Evolutionary conservation across 2,797 vertebrate genomes (phyloP).

Genomic region (Lutjanus campechanus): DNA sequence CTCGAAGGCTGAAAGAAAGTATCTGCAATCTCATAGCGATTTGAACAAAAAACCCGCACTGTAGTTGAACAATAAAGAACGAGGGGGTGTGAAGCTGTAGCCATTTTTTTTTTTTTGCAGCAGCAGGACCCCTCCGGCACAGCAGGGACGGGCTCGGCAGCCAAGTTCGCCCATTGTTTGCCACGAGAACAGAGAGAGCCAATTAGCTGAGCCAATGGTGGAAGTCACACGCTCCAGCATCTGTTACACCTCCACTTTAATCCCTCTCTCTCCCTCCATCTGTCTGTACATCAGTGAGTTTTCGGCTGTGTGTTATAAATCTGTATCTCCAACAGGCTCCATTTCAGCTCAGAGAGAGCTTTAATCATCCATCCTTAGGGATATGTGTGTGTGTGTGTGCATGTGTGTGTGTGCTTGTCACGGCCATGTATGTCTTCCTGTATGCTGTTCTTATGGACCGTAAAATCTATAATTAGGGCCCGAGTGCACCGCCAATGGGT

Average conservation of each 20-base stretch:
- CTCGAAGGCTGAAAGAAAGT: neutral
- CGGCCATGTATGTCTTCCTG: neutral
- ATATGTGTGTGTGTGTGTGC: constrained; percentile 4
- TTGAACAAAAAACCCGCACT: neutral
- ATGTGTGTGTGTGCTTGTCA: neutral
- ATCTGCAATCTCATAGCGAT: neutral
- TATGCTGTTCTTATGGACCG: neutral
- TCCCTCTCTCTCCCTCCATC: constrained; percentile 9
- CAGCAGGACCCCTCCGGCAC: constrained; percentile 15
- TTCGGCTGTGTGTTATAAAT: constrained; percentile 11
- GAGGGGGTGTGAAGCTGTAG: neutral
- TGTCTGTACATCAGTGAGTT: constrained; percentile 25
- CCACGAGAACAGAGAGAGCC: constrained; percentile 38
- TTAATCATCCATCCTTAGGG: constrained; percentile 44
- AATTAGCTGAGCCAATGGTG: constrained; percentile 47
- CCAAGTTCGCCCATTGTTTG: constrained; percentile 17
- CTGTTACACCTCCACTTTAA: constrained; percentile 30
- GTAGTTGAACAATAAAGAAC: constrained; percentile 2
- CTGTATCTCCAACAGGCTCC: constrained; percentile 3
- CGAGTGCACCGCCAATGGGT: too few species aligned
- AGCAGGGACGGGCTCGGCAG: neutral
- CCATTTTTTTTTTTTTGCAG: neutral
- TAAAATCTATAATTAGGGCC: neutral
- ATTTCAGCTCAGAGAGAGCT: constrained; percentile 20
- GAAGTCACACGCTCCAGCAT: constrained; percentile 25